These are phyloP conservation scores for Dendrocincla fuliginosa DNA, from an alignment of 2,797 vertebrate species.

Conservation along the genomic window DNA sequence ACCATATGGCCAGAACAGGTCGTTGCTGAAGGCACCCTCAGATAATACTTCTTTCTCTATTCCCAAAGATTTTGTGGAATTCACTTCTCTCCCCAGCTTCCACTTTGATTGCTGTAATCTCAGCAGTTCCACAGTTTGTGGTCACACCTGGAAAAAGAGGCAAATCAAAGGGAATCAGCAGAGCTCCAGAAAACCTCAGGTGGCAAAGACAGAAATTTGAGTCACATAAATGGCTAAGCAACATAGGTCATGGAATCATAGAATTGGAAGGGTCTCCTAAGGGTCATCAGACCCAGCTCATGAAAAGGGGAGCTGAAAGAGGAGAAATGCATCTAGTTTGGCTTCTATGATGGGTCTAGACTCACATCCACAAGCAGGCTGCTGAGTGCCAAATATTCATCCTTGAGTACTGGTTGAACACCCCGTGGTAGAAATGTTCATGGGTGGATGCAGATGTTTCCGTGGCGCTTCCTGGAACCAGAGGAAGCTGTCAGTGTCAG, in stretches of 20 bases:
- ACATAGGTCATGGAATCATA: background rate
- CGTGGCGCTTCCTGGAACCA: background rate
- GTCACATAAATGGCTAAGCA: background rate
- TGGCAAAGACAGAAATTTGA: background rate
- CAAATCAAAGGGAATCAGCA: background rate
- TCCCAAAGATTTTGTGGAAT: background rate
- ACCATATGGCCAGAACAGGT: background rate
- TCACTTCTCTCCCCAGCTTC: background rate
- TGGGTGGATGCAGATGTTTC: background rate
- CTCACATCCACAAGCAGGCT: background rate
- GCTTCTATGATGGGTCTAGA: background rate
- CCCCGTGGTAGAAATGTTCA: fast-evolving
- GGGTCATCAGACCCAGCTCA: background rate
- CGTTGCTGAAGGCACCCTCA: background rate
- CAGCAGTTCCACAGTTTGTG: background rate
- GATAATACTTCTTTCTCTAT: background rate
- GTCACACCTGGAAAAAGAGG: background rate
- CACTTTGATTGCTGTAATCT: background rate
- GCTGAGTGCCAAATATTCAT: background rate
- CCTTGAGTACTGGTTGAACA: background rate
- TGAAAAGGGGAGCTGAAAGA: fast-evolving
- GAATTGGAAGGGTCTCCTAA: background rate
- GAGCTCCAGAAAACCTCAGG: background rate
- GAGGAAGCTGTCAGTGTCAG: background rate
- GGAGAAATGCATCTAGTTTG: background rate